Evolutionary conservation across 2,113 vertebrate genomes (phyloP).

Genomic region (Cariama cristata): DNA sequence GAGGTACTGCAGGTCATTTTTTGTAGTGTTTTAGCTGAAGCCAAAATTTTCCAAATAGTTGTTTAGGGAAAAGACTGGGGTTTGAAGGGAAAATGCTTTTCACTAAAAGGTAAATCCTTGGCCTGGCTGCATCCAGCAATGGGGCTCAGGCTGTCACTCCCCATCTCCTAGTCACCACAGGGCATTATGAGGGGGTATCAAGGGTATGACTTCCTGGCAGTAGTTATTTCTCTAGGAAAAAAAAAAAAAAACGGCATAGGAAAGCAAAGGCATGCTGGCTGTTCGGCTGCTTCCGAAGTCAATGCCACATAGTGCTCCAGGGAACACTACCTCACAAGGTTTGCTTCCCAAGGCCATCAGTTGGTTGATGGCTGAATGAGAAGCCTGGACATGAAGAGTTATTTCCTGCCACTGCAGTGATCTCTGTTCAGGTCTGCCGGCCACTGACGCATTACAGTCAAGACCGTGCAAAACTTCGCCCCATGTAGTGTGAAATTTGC

Average conservation of each 20-base stretch:
- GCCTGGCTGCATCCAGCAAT: background rate
- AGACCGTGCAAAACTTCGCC: slow-evolving; percentile 17
- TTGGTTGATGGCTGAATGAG: background rate
- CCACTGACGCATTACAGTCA: background rate
- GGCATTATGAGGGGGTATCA: background rate
- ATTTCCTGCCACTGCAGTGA: background rate
- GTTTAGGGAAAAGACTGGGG: background rate
- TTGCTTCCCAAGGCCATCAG: background rate
- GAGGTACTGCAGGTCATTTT: background rate
- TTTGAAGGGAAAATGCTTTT: background rate
- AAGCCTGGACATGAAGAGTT: background rate
- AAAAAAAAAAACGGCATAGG: background rate
- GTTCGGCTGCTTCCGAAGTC: background rate
- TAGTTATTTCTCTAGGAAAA: background rate
- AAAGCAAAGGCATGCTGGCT: background rate
- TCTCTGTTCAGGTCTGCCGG: background rate
- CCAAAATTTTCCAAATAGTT: background rate
- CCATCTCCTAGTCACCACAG: background rate
- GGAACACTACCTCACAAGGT: background rate
- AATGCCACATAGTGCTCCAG: background rate
- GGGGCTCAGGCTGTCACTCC: background rate
- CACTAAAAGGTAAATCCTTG: background rate
- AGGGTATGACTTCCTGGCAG: background rate
- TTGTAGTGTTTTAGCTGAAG: background rate
- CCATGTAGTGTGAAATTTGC: slow-evolving; percentile 36